Base-by-base conservation (phyloP, 30 jellyfish, hydroid and myxozoan species). In the Euphysa ruthae region DNA sequence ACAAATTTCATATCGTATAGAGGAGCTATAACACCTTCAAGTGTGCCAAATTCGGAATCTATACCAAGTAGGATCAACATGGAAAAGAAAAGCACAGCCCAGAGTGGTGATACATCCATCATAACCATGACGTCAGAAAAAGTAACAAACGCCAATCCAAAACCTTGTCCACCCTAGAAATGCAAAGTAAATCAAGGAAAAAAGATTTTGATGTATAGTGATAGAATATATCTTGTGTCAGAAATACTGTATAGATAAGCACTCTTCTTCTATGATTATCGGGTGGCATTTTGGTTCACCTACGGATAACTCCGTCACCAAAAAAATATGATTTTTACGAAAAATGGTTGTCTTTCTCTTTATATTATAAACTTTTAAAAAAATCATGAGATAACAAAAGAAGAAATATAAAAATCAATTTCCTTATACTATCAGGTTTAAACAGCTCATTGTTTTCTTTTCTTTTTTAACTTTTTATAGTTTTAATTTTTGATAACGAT, bases 91-190 rank as follows among this genome's bases (percentile, higher is more conserved):
- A 85, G 72, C 24, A 62, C 73, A 35, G 95, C 43, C 95, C 95
- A 85, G 0, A 76, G 58, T 24, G 93, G 95, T 19, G 95, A 72
- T 0, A 57, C 90, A 43, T 78, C 90, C 93, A 85, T 77, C 43
- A 66, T 68, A 34, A 73, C 71, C 43, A 85, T 61, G 4, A 90
- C 93, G 38, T 85, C 95, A 18, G 80, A 73, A 52, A 85, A 85
- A 52, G 95, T 85, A 0, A 85, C 77, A 75, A 85, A 85, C n/a
- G 95, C 95, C 74, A 85, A 32, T 15, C 95, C 95, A 50, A 93
- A 91, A 16, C 95, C 95, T 34, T 83, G 43, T 14, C 95, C 95
- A 72, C 72, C 90, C 95, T 85, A 15, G 32, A 70, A 25, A 46
- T n/a, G n/a, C n/a, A 65, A 20, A 13, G 31, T 28, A 6, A 28